Evolutionary conservation across 2,888 invertebrate genomes (phyloP), one percentile per base, ranked within the genome.

Genomic region (Agrotis exclamationis): DNA sequence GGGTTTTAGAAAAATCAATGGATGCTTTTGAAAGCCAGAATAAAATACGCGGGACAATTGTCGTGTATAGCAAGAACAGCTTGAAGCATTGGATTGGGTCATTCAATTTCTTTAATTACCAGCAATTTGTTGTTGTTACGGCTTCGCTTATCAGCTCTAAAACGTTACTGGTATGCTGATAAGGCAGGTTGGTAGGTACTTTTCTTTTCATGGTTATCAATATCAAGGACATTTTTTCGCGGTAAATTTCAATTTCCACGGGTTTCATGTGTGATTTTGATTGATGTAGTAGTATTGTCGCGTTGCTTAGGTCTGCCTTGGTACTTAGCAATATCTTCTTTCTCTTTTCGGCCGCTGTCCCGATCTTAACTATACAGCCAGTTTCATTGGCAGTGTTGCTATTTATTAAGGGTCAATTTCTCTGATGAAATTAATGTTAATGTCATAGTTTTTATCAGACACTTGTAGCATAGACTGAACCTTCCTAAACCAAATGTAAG

Each of bases 171-270:
- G 39, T 39, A 39, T 39, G 39, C 11, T 39, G 39, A 39, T 6
- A 33, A 18, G 20, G n/a, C 20, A n/a, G 22, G 13, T 72, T 13
- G 22, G n/a, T 64, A 45, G 3, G 44, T 28, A 54, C n/a, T 47
- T 64, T 47, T 47, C 13, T 63, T 48, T 22, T 77, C 50, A 70
- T 70, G 63, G 59, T 47, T 56, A 54, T 60, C 39, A 50, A 59
- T 45, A 70, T 20, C 44, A 75, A 60, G 71, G 50, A 28, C 51
- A 22, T 57, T 53, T 44, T 53, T 33, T 7, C 24, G 22, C 48
- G 44, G 28, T 48, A 20, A 53, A 53, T 57, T n/a, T 13, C 4
- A 57, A 62, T 65, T 44, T 13, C 5, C n/a, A 58, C n/a, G 48
- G 44, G 18, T 51, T 76, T 77, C 47, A 47, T 51, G 20, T n/a